phyloP scores from a whole-genome alignment of 2,888 invertebrate genomes.

The Osmoderma eremita region DNA sequence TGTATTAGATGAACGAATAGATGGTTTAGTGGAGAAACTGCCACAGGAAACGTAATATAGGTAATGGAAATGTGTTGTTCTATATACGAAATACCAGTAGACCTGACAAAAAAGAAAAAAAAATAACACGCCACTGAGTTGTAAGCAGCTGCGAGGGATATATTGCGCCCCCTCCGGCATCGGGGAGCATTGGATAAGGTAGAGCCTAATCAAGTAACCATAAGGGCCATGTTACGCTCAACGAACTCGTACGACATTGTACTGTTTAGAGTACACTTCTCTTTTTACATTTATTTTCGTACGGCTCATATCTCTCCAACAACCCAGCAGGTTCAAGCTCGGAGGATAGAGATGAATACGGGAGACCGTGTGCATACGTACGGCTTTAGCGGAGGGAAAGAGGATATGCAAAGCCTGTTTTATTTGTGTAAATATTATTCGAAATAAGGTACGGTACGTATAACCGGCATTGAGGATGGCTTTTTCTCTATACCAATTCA shows the following conservation, averaged over 20 bases:
- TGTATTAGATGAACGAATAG: not conserved
- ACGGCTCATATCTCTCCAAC: slow-evolving; percentile 14
- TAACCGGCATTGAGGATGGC: not conserved
- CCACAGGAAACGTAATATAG: not conserved
- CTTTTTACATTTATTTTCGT: slow-evolving; percentile 35
- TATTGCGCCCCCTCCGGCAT: slow-evolving; percentile 45
- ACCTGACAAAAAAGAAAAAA: slow-evolving; percentile 21
- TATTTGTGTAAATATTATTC: slow-evolving; percentile 34
- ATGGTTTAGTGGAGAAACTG: not conserved
- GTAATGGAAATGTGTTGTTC: slow-evolving; percentile 8
- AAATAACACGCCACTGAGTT: slow-evolving; percentile 48
- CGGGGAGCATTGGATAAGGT: slow-evolving; percentile 39
- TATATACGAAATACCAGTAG: slow-evolving; percentile 10
- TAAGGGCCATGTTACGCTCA: slow-evolving; percentile 44
- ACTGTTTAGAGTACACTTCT: slow-evolving; percentile 35
- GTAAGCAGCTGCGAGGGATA: slow-evolving; percentile 48
- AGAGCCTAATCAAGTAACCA: slow-evolving; percentile 45
- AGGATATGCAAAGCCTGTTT: slow-evolving; percentile 22
- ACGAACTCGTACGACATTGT: slow-evolving; percentile 35
- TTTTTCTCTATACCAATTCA: not conserved
- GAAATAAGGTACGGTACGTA: slow-evolving; percentile 23
- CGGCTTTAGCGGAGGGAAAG: slow-evolving; percentile 6
- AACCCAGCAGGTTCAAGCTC: slow-evolving; percentile 18
- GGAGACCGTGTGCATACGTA: slow-evolving; percentile 1
- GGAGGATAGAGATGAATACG: slow-evolving; percentile 16